These are phyloP conservation scores for Rotaria macrura DNA, from an alignment of 2,888 invertebrate genomes.

Conservation along the genomic window DNA sequence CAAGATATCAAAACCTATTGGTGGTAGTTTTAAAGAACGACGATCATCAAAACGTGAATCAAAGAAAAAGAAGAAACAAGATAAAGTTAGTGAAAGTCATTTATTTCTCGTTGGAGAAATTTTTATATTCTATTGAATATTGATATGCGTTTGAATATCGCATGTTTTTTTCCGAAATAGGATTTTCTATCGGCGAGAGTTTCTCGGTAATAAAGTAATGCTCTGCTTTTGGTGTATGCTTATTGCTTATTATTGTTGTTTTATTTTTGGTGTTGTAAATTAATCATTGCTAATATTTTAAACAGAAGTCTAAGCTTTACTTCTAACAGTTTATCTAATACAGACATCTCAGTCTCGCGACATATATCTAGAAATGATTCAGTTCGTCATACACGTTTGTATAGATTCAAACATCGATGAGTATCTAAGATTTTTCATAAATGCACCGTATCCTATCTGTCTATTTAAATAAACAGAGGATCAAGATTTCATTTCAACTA, in stretches of 20 bases:
- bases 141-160: neutral
- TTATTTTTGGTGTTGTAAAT: neutral
- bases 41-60: slow-evolving; percentile 9
- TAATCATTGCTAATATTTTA: neutral
- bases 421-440: no score
- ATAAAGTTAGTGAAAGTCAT: neutral
- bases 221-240: neutral
- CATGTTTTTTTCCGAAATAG: neutral
- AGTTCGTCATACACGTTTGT: no score
- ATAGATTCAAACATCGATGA: no score
- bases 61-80: slow-evolving; percentile 1
- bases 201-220: neutral
- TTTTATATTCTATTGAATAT: neutral
- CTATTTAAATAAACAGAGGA: no score
- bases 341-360: no score
- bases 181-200: neutral
- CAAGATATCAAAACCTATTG: neutral
- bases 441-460: no score
- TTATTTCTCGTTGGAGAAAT: neutral
- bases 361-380: no score
- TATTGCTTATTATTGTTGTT: neutral
- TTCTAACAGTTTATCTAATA: neutral
- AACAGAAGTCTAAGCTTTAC: neutral
- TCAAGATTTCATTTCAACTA: no score
- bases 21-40: slow-evolving; percentile 20